Evolutionary conservation across 2,113 vertebrate genomes (phyloP).

Genomic region (Nyctereutes procyonoides): DNA sequence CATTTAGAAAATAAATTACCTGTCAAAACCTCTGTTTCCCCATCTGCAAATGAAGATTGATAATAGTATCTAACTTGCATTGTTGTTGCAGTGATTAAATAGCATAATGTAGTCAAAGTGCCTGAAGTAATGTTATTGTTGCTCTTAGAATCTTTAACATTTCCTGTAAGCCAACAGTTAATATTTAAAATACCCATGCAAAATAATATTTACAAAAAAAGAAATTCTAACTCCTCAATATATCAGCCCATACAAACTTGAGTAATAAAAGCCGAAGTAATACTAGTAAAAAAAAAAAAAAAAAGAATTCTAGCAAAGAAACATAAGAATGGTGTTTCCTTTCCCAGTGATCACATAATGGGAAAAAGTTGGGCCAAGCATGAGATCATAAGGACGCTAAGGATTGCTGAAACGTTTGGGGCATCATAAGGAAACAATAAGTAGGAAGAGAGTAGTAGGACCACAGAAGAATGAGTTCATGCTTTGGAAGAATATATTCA

Average conservation of each 20-base stretch:
- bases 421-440: not conserved
- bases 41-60: not conserved
- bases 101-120: not conserved
- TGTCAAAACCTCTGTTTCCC: not conserved
- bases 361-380: not conserved
- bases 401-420: not conserved
- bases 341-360: not conserved
- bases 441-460: not conserved
- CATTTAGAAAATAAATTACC: not conserved
- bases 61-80: not conserved
- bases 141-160: not conserved
- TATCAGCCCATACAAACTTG: not conserved
- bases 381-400: not conserved
- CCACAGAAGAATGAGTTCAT: not conserved
- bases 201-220: conserved; percentile 18
- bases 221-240: not conserved
- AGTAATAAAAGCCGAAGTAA: not conserved
- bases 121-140: not conserved
- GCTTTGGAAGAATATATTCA: not conserved
- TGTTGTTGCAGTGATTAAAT: not conserved
- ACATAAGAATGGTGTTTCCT: not conserved
- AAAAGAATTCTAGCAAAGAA: conserved; percentile 19
- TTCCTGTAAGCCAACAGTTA: not conserved
- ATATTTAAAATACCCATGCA: not conserved
- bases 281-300: not conserved